These are phyloP conservation scores for Calephelis nemesis DNA, from an alignment of 1,140 invertebrate genomes.

Conservation along the genomic window DNA sequence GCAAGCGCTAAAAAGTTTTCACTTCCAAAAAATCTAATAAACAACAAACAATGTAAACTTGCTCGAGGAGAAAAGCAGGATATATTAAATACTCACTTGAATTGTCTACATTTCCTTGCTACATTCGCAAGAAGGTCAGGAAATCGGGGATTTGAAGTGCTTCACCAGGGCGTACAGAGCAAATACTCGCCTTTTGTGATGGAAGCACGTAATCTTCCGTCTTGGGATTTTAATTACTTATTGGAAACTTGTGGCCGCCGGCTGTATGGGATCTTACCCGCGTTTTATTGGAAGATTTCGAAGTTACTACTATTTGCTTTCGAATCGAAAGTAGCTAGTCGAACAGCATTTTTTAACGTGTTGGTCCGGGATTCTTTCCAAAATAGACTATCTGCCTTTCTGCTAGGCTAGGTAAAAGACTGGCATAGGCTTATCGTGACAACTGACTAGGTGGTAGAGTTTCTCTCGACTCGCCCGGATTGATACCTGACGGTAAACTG, in stretches of 20 bases:
- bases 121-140: slow-evolving; percentile 42
- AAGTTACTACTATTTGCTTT: not conserved
- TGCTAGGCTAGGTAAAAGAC: too few relatives aligned
- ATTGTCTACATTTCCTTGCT: slow-evolving; percentile 35
- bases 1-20: too few relatives aligned
- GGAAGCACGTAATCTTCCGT: slow-evolving; percentile 66
- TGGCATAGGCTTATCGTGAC: too few relatives aligned
- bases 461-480: too few relatives aligned
- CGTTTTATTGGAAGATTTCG: slow-evolving; percentile 69
- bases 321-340: not conserved
- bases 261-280: slow-evolving; percentile 63
- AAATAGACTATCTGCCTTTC: too few relatives aligned
- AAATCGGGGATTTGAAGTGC: slow-evolving; percentile 60
- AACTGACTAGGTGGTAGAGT: too few relatives aligned
- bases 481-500: too few relatives aligned
- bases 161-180: slow-evolving; percentile 53
- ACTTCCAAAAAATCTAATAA: too few relatives aligned
- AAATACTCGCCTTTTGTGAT: slow-evolving; percentile 68
- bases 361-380: too few relatives aligned
- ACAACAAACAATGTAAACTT: not conserved
- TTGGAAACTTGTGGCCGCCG: slow-evolving; percentile 77
- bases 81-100: slow-evolving; percentile 17
- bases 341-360: too few relatives aligned
- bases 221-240: slow-evolving; percentile 77
- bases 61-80: slow-evolving; percentile 6